Evolutionary conservation across 2,888 invertebrate species (phyloP).

Genomic region (Bursaphelenchus okinawaensis): DNA sequence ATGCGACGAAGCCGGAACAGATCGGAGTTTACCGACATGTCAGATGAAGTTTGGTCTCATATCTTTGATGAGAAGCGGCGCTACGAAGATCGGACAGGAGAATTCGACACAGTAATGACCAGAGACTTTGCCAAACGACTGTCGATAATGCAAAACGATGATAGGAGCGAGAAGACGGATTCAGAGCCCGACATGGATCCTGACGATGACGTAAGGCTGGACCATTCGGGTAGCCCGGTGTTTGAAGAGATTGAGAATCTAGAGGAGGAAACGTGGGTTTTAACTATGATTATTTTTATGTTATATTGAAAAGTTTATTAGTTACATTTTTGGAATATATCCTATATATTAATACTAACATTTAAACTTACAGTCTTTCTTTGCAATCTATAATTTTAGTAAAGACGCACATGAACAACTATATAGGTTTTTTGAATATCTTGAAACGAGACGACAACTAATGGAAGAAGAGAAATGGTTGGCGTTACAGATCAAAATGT

Average conservation of each 20-base stretch:
- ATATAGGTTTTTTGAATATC: background rate
- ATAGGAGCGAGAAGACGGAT: constrained; percentile 1
- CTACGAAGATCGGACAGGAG: background rate
- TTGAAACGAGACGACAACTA: background rate
- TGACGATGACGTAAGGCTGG: background rate
- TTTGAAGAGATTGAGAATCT: background rate
- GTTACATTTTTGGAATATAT: no score
- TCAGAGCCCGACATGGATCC: background rate
- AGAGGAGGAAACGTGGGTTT: background rate
- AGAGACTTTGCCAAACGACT: constrained; percentile 1
- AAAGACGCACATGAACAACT: background rate
- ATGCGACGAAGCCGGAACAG: constrained; percentile 2
- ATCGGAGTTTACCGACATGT: background rate
- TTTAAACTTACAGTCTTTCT: no score
- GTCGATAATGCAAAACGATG: background rate
- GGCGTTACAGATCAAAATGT: background rate
- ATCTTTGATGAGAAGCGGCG: constrained; percentile 11
- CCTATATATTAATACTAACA: no score
- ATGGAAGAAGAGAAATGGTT: constrained; percentile 8
- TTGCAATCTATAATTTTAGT: no score
- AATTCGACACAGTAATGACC: background rate
- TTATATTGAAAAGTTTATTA: no score
- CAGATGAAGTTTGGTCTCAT: constrained; percentile 4
- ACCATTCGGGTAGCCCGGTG: constrained; percentile 2
- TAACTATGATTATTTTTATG: background rate